These are phyloP conservation scores for Theonella swinhoei DNA, from an alignment of 37 sponge, comb jelly and placozoan genomes.

Conservation along the genomic window DNA sequence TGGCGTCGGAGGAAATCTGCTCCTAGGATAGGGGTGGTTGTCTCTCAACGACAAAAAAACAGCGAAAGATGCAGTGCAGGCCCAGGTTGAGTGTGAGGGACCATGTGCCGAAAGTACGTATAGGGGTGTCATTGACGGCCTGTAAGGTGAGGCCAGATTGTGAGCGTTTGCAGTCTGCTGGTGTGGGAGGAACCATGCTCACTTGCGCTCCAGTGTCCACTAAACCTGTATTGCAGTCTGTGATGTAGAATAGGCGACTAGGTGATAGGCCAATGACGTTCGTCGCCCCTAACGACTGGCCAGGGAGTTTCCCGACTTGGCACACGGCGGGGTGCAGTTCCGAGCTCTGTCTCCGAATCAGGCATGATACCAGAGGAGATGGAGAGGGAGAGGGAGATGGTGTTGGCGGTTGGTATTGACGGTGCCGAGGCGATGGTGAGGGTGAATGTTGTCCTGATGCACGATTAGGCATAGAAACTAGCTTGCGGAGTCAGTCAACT, in stretches of 20 bases:
- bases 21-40: slow-evolving; percentile 32
- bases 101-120: slow-evolving; percentile 17
- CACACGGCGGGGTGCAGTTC: slow-evolving; percentile 55
- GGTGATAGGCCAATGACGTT: slow-evolving; percentile 44
- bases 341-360: slow-evolving; percentile 45
- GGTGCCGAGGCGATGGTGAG: neutral
- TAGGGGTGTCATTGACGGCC: slow-evolving; percentile 33
- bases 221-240: too few species aligned
- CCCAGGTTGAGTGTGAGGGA: slow-evolving; percentile 50
- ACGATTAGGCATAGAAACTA: too few species aligned
- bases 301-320: slow-evolving; percentile 47
- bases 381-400: neutral
- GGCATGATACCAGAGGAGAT: slow-evolving; percentile 63
- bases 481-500: neutral
- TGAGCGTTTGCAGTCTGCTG: neutral
- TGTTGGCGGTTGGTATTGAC: neutral
- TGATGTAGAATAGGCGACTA: slow-evolving; percentile 61
- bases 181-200: slow-evolving; percentile 55
- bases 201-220: too few species aligned
- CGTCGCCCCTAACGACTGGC: slow-evolving; percentile 65
- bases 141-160: slow-evolving; percentile 11
- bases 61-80: slow-evolving; percentile 28
- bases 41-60: slow-evolving; percentile 56
- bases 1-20: slow-evolving; percentile 47
- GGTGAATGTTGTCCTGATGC: too few species aligned